These are phyloP conservation scores for Drosophila imparisetae DNA, from an alignment of 2,888 invertebrate genomes.

Conservation along the genomic window DNA sequence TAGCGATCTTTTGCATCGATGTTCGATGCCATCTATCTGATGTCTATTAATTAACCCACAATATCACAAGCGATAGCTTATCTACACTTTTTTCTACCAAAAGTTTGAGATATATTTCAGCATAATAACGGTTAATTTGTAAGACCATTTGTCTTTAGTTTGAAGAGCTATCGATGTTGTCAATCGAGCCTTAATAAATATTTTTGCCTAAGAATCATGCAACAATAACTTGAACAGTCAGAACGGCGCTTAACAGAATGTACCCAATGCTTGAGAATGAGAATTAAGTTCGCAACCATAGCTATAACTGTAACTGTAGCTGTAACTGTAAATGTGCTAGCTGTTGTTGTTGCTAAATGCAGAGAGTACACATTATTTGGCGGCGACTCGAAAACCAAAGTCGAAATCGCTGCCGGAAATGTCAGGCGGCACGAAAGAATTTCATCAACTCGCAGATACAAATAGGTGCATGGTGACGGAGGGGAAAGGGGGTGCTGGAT, in stretches of 20 bases:
- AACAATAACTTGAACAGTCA: neutral
- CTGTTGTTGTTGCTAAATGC: neutral
- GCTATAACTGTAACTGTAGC: neutral
- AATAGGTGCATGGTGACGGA: neutral
- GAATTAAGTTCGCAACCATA: neutral
- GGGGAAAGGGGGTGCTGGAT: neutral
- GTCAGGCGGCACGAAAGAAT: slow-evolving; percentile 67
- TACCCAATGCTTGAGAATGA: neutral
- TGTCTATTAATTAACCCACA: neutral
- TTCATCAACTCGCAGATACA: slow-evolving; percentile 52
- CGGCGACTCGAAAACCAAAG: slow-evolving; percentile 13
- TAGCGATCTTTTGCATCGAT: neutral
- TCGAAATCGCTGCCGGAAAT: slow-evolving; percentile 58
- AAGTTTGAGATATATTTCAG: neutral
- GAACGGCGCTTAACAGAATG: slow-evolving; percentile 1
- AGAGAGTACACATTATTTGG: slow-evolving; percentile 17
- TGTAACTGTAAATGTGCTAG: slow-evolving; percentile 15
- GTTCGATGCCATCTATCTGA: neutral
- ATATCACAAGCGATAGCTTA: neutral
- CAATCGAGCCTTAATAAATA: neutral
- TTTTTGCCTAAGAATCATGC: neutral
- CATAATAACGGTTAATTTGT: neutral
- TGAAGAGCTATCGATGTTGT: neutral
- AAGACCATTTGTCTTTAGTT: neutral
- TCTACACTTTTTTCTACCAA: neutral